A percentile compares a stretch with the other conserved stretches of the same genome.
Evolutionary conservation across 2,888 invertebrate genomes (phyloP).

Genomic region (Tetragnatha montana): DNA sequence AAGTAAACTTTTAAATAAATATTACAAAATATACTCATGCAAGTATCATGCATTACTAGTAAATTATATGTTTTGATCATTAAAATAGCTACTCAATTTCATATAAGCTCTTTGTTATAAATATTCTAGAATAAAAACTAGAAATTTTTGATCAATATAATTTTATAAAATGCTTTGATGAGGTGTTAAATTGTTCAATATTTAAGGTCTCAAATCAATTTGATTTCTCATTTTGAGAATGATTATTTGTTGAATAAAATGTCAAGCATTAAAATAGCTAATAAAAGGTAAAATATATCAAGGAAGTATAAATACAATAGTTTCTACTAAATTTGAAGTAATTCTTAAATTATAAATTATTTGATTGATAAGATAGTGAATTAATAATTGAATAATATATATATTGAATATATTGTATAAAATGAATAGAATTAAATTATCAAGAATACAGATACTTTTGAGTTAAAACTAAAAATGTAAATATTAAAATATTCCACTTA

Average conservation of each 20-base stretch:
- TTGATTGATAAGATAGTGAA: too few species aligned
- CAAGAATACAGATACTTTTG: too few species aligned
- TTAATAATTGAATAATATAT: too few species aligned
- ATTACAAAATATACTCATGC: slow-evolving; percentile 28
- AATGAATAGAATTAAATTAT: too few species aligned
- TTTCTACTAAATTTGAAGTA: too few species aligned
- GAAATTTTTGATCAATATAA: too few species aligned
- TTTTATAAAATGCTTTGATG: not conserved
- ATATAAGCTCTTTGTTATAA: not conserved
- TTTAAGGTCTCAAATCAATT: not conserved
- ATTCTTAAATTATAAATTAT: too few species aligned
- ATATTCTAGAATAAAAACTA: not conserved
- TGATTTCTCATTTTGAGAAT: not conserved
- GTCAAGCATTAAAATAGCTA: not conserved
- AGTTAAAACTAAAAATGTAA: too few species aligned
- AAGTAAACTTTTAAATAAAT: slow-evolving; percentile 8
- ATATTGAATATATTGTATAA: too few species aligned
- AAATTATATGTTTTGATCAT: not conserved
- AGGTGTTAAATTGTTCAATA: not conserved
- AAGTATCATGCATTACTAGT: slow-evolving; percentile 33
- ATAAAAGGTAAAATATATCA: not conserved
- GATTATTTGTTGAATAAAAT: not conserved
- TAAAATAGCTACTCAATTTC: not conserved
- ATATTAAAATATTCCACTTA: too few species aligned
- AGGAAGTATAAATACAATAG: not conserved